Conservation (phyloP, 2,888 invertebrate genomes). For the Oligia latruncula region DNA sequence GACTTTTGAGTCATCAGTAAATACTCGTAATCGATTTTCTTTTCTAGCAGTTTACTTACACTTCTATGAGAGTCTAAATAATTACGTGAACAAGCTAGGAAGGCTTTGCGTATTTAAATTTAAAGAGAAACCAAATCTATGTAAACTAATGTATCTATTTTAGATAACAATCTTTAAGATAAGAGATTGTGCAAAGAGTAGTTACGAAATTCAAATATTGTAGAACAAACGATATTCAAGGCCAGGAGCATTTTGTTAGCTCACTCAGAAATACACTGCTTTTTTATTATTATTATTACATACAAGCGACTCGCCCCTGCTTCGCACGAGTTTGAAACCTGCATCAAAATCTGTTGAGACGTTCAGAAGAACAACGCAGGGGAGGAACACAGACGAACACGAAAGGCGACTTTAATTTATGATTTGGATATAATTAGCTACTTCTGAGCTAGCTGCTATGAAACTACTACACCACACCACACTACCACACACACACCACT, state of each 20-base stretch:
- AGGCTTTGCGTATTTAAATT: neutral
- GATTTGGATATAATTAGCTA: neutral
- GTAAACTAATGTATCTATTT: neutral
- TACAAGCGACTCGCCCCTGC: neutral
- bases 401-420: neutral
- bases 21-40: slow-evolving; percentile 48
- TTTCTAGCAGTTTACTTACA: slow-evolving; percentile 44
- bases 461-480: too few species aligned
- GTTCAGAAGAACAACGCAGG: neutral
- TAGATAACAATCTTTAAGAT: neutral
- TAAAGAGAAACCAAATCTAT: neutral
- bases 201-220: slow-evolving; percentile 3
- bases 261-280: neutral
- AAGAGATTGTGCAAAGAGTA: neutral
- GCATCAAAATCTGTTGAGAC: neutral
- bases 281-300: neutral
- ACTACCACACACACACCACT: too few species aligned
- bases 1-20: slow-evolving; percentile 23
- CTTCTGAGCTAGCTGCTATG: neutral
- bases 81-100: slow-evolving; percentile 25
- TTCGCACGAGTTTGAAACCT: neutral
- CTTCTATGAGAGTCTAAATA: slow-evolving; percentile 9
- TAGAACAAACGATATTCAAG: neutral
- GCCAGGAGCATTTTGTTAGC: neutral
- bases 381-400: neutral